phyloP scores from a whole-genome alignment of 2,888 invertebrate genomes.

The Frankliniella intonsa region DNA sequence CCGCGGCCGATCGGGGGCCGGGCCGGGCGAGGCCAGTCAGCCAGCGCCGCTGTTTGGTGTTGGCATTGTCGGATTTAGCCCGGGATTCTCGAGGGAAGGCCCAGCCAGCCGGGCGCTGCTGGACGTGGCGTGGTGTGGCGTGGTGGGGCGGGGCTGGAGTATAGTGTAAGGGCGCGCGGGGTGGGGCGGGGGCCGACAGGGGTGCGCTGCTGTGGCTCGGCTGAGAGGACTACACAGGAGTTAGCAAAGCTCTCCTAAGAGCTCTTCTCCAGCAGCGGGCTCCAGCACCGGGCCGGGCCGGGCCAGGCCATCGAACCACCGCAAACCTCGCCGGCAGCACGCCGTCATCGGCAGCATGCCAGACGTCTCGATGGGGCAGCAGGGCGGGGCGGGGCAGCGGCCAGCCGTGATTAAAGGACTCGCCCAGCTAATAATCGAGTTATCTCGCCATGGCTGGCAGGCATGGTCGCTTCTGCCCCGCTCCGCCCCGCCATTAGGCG shows the following conservation, averaged over 20 bases:
- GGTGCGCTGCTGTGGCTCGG: not conserved
- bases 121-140: too few relatives aligned
- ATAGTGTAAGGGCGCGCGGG: not conserved
- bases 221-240: not conserved
- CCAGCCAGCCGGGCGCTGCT: not conserved
- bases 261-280: slow-evolving; percentile 3
- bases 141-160: too few relatives aligned
- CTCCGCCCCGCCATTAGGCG: not conserved
- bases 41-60: slow-evolving; percentile 10
- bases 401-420: too few relatives aligned
- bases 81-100: not conserved
- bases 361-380: too few relatives aligned
- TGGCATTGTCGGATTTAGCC: slow-evolving; percentile 4
- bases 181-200: not conserved
- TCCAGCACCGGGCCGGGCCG: not conserved
- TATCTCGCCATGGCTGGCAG: too few relatives aligned
- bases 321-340: too few relatives aligned
- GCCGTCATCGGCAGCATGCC: too few relatives aligned
- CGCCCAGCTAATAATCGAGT: too few relatives aligned
- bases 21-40: not conserved
- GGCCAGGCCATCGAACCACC: not conserved
- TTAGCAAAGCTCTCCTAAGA: slow-evolving; percentile 3
- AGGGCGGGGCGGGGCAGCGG: too few relatives aligned
- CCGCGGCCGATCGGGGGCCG: not conserved
- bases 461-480: too few relatives aligned